These are phyloP conservation scores for Peromyscus maniculatus DNA, from an alignment of 2,113 vertebrate genomes.

Conservation along the genomic window DNA sequence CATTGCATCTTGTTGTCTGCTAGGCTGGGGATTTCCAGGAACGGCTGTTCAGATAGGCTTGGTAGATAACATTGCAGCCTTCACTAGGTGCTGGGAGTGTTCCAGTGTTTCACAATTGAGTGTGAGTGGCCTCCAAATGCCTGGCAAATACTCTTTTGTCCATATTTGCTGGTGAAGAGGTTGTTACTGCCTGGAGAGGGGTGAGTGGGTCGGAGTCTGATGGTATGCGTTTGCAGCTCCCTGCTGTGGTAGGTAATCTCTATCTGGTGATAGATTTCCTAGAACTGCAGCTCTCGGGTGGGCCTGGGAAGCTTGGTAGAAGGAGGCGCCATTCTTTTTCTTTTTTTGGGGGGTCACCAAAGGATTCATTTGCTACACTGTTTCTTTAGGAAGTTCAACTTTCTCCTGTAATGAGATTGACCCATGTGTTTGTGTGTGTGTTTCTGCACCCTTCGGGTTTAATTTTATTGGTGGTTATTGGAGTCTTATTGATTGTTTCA, in stretches of 20 bases:
- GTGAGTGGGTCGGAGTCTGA: not conserved
- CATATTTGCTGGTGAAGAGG: not conserved
- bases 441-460: not conserved
- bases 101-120: not conserved
- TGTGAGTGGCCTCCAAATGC: not conserved
- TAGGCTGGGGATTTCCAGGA: not conserved
- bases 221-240: not conserved
- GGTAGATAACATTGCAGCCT: not conserved
- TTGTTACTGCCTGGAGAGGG: not conserved
- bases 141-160: not conserved
- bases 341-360: too few species aligned
- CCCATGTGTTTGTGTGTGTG: not conserved
- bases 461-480: not conserved
- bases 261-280: not conserved
- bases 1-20: not conserved
- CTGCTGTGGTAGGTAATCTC: too few species aligned
- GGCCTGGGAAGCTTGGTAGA: not conserved
- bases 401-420: not conserved
- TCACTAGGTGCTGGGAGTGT: not conserved
- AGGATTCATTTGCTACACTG: not conserved
- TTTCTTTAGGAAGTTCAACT: not conserved
- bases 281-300: not conserved
- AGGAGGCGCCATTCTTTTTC: not conserved
- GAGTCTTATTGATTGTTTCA: not conserved
- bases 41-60: not conserved